Percentiles rank a stretch among this genome's conserved stretches.
These are phyloP conservation scores for Myotis daubentonii DNA, from an alignment of 2,797 vertebrate species.

Conservation along the genomic window DNA sequence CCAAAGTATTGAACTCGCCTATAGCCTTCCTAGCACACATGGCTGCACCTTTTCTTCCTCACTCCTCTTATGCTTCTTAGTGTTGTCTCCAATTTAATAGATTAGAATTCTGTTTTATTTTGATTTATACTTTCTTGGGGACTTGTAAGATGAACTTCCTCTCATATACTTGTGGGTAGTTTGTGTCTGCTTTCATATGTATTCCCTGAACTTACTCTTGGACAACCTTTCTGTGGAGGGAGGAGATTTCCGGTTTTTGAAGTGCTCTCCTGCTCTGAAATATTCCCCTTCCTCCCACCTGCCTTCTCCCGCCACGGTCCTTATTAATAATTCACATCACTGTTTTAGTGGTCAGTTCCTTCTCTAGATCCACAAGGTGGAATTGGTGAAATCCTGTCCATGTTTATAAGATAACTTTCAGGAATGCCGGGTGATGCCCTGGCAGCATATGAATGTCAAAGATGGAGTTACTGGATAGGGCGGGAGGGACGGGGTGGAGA, in stretches of 20 bases:
- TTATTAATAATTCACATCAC: neutral
- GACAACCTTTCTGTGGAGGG: neutral
- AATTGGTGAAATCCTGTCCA: neutral
- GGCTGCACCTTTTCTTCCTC: neutral
- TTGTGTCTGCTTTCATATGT: neutral
- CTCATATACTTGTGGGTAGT: neutral
- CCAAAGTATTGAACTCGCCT: neutral
- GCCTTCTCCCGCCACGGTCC: neutral
- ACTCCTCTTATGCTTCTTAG: neutral
- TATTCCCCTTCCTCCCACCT: neutral
- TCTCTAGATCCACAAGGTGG: neutral
- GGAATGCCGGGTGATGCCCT: neutral
- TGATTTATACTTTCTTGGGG: neutral
- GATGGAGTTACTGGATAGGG: neutral
- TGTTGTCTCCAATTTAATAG: neutral
- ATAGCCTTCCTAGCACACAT: neutral
- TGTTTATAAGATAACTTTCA: neutral
- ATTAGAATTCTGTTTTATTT: neutral
- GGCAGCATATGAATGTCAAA: neutral
- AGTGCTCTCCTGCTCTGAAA: neutral
- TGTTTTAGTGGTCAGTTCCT: neutral
- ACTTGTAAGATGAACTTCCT: neutral
- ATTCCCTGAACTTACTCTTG: neutral
- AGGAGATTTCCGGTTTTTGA: neutral
- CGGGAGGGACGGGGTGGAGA: rapidly evolving